Base-by-base conservation (phyloP, 1,140 invertebrate species). In the Acromyrmex echinatior region DNA sequence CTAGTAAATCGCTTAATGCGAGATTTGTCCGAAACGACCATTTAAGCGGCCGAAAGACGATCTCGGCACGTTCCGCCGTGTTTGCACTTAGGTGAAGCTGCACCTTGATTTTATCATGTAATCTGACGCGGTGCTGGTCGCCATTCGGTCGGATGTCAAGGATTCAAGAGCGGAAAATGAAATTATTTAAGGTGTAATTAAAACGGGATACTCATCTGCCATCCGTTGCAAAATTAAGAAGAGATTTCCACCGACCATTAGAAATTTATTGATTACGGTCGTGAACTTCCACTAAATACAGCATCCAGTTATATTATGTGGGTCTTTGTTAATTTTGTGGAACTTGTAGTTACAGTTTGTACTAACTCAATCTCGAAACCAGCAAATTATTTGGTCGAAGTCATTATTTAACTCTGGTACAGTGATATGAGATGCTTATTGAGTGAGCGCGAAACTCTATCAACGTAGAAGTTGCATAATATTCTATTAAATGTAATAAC, bases 1-100 rank as follows among this genome's bases (percentile, higher is more conserved):
- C 35, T 88, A 62, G 68, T 82, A 91, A 91, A 91, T 90, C 79
- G 82, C 91, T 91, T 91, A 91, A 91, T 90, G 79, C 49, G 89
- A 91, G 90, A 91, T 87, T 91, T 53, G 60, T 39, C 65, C 71
- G 62, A 74, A 88, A 86, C 89, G 89, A 86, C 80, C 90, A 82
- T 90, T 90, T 90, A 90, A 90, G 81, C 86, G 60, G 77, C 56
- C 77, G 77, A 76, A 77, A 74, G 77, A 85, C 74, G 89, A 84
- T 88, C 88, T 76, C 79, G 82, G 89, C 73, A 88, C 89, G 90
- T 60, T 82, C 60, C 82, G 45, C 49, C 73, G 51, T 65, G 89
- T 90, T 91, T 91, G 81, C 87, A 90, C 82, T 81, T 60, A 86
- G 73, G 10, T 51, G 28, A 49, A 25, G 82, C 53, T 82, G 71